Base-by-base conservation (phyloP, 2,113 vertebrate genomes). In the Hippocampus mohnikei region DNA sequence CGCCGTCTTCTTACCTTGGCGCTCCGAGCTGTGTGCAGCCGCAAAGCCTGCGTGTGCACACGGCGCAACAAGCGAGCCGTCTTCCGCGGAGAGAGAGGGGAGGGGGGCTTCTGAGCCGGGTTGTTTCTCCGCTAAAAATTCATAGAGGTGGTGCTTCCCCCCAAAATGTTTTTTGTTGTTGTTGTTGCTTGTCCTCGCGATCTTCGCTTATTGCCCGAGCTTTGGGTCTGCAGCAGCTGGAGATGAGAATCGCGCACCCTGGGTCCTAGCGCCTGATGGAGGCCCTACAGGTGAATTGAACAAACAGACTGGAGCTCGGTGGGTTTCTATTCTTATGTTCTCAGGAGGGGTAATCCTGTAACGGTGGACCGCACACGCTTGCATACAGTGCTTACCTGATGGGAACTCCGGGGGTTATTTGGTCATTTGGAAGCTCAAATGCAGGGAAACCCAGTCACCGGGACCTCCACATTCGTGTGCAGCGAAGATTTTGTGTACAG, bases 141-240 rank as follows among this genome's bases (percentile, higher is more conserved):
- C 87, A 91, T 81, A 77, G 89, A 84, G 88, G 79, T 79, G 87
- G 88, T 27, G 42, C 7, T 46, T 23, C 63, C 16, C 42, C 16
- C 25, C 12, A 44, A 65, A 41, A 42, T 27, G n/a, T 58, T 40
- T 42, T 63, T 63, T 41, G 60, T 65, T 65, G 23, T 85, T 88
- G 90, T 91, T 89, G 87, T 87, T 85, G 90, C 85, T 94, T 88
- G 90, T 92, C 91, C 90, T 90, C 91, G 91, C 91, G 90, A 91
- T 93, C 91, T 92, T 91, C 91, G 86, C 91, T 92, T 91, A 92
- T 91, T 91, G 92, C 91, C 90, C 42, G 63, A 90, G 91, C 91
- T 91, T 90, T 90, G 88, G 87, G 90, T 90, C 91, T 91, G 93
- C 93, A 93, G 92, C 91, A 94, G 92, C 92, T 94, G 92, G 93